These are phyloP conservation scores for Taeniopygia guttata DNA, from an alignment of 2,797 vertebrate genomes.

Conservation along the genomic window DNA sequence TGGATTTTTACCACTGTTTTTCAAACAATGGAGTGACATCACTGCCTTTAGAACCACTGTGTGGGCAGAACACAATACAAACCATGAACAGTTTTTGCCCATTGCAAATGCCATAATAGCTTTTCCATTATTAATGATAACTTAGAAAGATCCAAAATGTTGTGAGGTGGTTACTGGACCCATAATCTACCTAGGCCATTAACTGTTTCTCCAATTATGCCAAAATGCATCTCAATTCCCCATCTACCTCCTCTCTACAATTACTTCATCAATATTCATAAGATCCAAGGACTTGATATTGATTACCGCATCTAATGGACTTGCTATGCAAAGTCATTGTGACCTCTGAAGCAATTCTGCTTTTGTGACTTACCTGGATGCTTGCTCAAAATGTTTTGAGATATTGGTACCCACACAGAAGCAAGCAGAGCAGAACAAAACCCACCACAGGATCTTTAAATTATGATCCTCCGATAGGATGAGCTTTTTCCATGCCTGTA, in stretches of 20 bases:
- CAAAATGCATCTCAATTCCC: conserved; percentile 74
- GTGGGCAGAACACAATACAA: background rate
- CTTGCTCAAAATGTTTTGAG: conserved; percentile 18
- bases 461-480: background rate
- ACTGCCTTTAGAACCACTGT: background rate
- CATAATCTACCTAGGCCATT: conserved; percentile 59
- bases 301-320: conserved; percentile 78
- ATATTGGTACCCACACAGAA: background rate
- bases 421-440: background rate
- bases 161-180: conserved; percentile 65
- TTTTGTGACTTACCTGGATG: background rate
- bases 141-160: conserved; percentile 33
- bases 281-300: conserved; percentile 74
- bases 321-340: conserved; percentile 63
- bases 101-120: background rate
- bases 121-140: conserved; percentile 36
- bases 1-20: background rate
- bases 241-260: conserved; percentile 52
- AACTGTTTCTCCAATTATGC: conserved; percentile 67
- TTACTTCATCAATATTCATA: conserved; percentile 78
- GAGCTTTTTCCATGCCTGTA: background rate
- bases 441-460: background rate
- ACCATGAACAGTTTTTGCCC: background rate
- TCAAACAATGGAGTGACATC: background rate
- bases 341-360: conserved; percentile 63